Conservation (phyloP, 2,888 invertebrate genomes). For the Muschampia plurimacula region DNA sequence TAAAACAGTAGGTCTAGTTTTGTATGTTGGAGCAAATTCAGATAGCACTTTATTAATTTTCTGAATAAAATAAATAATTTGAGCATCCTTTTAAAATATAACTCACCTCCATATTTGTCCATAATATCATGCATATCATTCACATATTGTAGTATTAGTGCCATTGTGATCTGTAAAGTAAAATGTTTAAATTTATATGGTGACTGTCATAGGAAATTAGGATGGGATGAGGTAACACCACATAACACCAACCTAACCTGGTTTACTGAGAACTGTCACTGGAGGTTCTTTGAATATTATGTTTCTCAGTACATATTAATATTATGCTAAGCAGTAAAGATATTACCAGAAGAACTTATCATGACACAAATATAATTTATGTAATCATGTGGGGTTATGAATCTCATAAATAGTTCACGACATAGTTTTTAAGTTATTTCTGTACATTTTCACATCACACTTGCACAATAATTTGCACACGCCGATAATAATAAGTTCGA, state of each 20-base stretch:
- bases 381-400: slow-evolving; percentile 29
- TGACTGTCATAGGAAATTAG: slow-evolving; percentile 25
- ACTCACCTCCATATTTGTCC: slow-evolving; percentile 94
- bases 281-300: slow-evolving; percentile 31
- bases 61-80: no score
- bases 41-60: no score
- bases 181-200: slow-evolving; percentile 24
- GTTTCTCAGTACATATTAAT: slow-evolving; percentile 25
- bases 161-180: slow-evolving; percentile 88
- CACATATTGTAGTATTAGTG: slow-evolving; percentile 92
- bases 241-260: slow-evolving; percentile 38
- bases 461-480: slow-evolving; percentile 23
- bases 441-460: slow-evolving; percentile 38
- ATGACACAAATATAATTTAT: slow-evolving; percentile 37
- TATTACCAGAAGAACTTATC: slow-evolving; percentile 18
- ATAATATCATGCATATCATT: slow-evolving; percentile 92
- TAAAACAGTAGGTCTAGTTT: neutral
- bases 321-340: neutral
- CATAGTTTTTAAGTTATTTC: slow-evolving; percentile 37
- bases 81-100: neutral
- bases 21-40: neutral
- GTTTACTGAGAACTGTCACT: slow-evolving; percentile 41
- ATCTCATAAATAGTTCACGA: slow-evolving; percentile 32
- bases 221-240: slow-evolving; percentile 43
- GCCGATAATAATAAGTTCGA: neutral